These are phyloP conservation scores for Thymelicus lineola DNA, from an alignment of 2,888 invertebrate genomes.

Conservation along the genomic window DNA sequence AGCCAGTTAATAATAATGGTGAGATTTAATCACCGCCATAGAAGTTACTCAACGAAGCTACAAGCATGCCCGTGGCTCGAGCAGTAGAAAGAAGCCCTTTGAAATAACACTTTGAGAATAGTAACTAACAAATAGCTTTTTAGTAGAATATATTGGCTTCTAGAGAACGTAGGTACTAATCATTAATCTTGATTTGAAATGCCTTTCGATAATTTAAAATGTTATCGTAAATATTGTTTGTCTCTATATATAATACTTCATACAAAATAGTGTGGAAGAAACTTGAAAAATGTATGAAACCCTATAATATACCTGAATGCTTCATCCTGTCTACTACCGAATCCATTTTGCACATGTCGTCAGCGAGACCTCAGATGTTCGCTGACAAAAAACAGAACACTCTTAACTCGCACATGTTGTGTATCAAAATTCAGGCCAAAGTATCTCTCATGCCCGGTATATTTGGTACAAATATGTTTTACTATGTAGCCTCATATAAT, in stretches of 20 bases:
- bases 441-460: conserved; percentile 53
- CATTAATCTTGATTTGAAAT: conserved; percentile 55
- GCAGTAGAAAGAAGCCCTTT: conserved; percentile 66
- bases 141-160: conserved; percentile 58
- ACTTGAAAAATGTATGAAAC: conserved; percentile 50
- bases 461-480: conserved; percentile 39
- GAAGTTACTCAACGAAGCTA: conserved; percentile 81
- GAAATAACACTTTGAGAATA: conserved; percentile 59
- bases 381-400: conserved; percentile 77
- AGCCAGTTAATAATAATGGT: conserved; percentile 85
- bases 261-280: conserved; percentile 8
- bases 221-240: conserved; percentile 15
- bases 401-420: conserved; percentile 65
- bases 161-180: conserved; percentile 69
- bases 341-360: conserved; percentile 76
- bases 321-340: conserved; percentile 59
- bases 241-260: background rate
- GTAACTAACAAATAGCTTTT: conserved; percentile 73
- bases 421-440: conserved; percentile 64
- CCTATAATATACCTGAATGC: conserved; percentile 52
- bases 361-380: conserved; percentile 67
- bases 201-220: conserved; percentile 36
- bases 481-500: conserved; percentile 44
- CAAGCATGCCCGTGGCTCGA: conserved; percentile 76
- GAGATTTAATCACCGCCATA: conserved; percentile 84